A percentile compares a stretch with the other conserved stretches of the same genome.
Conservation (phyloP, 92 coral and sea anemone species). For the Pocillopora grandis region DNA sequence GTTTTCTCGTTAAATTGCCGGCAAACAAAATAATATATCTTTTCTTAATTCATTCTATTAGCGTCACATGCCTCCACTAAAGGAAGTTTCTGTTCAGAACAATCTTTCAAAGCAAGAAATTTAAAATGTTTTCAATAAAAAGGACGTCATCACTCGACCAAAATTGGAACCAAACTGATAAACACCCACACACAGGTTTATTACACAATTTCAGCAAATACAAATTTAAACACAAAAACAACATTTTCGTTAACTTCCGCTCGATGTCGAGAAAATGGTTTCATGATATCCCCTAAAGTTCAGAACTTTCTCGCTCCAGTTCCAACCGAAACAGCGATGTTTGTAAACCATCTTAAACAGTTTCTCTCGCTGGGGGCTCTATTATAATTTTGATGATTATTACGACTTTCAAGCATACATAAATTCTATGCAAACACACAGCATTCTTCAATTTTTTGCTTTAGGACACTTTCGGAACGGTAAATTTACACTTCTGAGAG, state of each 20-base stretch:
- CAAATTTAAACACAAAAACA: neutral
- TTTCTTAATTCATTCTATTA: neutral
- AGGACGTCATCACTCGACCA: neutral
- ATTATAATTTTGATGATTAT: conserved; percentile 29
- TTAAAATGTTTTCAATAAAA: neutral
- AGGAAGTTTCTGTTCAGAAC: conserved; percentile 3
- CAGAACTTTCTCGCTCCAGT: no score
- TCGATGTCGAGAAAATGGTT: neutral
- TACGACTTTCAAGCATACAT: neutral
- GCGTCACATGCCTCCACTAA: neutral
- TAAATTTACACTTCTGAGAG: no score
- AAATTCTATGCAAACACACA: neutral
- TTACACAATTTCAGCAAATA: no score
- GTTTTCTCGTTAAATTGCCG: neutral
- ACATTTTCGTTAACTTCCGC: neutral
- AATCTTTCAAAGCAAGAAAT: neutral
- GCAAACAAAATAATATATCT: neutral
- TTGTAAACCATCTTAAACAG: no score
- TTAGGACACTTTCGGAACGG: no score
- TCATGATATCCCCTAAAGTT: neutral
- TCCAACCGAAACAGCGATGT: no score
- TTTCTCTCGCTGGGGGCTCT: neutral
- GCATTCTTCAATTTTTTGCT: neutral
- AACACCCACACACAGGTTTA: no score
- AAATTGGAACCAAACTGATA: neutral